Evolutionary conservation across 2,113 vertebrate species (phyloP).

Genomic region (Phaethon lepturus): DNA sequence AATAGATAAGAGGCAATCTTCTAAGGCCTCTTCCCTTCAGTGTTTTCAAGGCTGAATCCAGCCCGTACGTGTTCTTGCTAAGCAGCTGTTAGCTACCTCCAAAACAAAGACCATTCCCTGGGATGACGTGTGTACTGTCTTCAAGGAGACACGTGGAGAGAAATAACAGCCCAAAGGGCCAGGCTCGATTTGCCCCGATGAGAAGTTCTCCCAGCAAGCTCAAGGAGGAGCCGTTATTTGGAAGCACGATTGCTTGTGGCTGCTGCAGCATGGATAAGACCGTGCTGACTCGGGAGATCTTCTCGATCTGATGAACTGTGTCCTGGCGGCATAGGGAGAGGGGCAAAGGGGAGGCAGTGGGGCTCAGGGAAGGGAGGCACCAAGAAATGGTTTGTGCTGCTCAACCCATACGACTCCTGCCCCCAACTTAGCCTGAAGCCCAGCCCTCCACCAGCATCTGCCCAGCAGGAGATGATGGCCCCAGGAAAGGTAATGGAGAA

Average conservation of each 20-base stretch:
- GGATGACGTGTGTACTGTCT: accelerated
- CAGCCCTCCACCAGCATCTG: neutral
- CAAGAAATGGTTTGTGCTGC: neutral
- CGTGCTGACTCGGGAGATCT: accelerated
- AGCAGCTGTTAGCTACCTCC: neutral
- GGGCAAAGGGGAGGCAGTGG: neutral
- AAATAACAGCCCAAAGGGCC: neutral
- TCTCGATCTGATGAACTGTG: neutral
- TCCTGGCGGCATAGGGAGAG: neutral
- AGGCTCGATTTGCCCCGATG: neutral
- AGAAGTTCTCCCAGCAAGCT: neutral
- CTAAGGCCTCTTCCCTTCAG: neutral
- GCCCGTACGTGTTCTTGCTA: neutral
- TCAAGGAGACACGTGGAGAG: accelerated
- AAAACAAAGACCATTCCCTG: accelerated
- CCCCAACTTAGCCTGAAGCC: neutral
- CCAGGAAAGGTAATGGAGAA: neutral
- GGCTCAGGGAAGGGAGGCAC: neutral
- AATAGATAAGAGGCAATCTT: neutral
- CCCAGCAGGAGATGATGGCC: neutral
- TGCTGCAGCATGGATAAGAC: neutral
- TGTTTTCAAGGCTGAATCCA: constrained; percentile 12
- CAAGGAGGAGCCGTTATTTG: neutral
- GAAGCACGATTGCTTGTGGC: neutral
- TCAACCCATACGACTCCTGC: neutral